phyloP scores from a whole-genome alignment of 2,113 vertebrate species.

The Burhinus bistriatus region DNA sequence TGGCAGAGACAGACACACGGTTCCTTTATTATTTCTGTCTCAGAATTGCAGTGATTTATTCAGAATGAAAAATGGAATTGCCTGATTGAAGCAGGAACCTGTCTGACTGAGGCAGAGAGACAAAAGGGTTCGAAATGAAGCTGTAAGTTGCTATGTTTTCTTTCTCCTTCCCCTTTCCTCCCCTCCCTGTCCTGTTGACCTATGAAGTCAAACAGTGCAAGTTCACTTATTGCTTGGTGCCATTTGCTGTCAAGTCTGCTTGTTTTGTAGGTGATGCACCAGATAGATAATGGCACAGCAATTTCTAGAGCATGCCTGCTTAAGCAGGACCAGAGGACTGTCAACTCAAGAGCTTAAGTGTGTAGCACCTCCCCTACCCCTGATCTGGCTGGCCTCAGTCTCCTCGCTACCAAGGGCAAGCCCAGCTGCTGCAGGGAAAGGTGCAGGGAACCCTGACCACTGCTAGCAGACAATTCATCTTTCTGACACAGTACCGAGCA shows the following conservation, averaged over 20 bases:
- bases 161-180: not conserved
- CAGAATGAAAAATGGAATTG: not conserved
- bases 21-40: not conserved
- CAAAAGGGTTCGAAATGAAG: not conserved
- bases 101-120: not conserved
- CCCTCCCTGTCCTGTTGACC: not conserved
- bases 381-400: not conserved
- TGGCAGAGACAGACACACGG: not conserved
- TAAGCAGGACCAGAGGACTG: not conserved
- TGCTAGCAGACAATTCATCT: not conserved
- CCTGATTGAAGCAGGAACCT: not conserved
- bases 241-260: not conserved
- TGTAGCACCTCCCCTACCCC: not conserved
- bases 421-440: not conserved
- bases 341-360: not conserved
- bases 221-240: not conserved
- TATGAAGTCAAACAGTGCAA: not conserved
- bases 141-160: not conserved
- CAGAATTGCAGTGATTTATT: not conserved
- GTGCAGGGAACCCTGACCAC: not conserved
- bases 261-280: not conserved
- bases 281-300: not conserved
- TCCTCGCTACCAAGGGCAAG: not conserved
- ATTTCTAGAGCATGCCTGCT: not conserved
- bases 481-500: not conserved